phyloP scores from a whole-genome alignment of 2,888 invertebrate species.

The Agrotis clavis region DNA sequence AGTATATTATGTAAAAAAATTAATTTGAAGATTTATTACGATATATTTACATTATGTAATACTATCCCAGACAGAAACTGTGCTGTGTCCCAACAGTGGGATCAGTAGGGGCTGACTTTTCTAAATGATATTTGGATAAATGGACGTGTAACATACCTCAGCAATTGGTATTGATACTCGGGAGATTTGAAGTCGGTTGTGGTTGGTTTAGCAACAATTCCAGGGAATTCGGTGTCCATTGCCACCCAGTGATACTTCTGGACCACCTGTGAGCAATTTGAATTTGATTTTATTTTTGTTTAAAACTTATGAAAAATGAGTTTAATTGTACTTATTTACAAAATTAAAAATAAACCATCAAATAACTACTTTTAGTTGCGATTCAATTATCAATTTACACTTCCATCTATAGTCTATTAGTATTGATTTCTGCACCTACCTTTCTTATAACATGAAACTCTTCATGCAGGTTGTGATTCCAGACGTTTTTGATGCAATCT shows the following conservation, averaged over 20 bases:
- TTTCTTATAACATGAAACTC: constrained; percentile 98
- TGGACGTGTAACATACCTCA: constrained; percentile 86
- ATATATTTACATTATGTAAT: too few relatives aligned
- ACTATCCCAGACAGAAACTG: neutral
- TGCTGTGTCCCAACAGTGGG: neutral
- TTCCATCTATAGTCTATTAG: neutral
- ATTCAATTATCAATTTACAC: neutral
- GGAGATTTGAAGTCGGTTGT: constrained; percentile 79
- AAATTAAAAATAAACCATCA: neutral
- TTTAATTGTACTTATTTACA: neutral
- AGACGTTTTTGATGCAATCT: constrained; percentile 94
- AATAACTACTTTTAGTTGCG: neutral
- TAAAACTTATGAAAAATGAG: neutral
- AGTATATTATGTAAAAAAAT: too few relatives aligned
- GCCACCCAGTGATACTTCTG: constrained; percentile 96
- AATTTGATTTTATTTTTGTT: neutral
- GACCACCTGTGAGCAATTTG: constrained; percentile 90
- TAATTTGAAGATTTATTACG: too few relatives aligned
- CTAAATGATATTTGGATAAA: neutral
- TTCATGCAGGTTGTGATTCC: constrained; percentile 99
- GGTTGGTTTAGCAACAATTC: constrained; percentile 97
- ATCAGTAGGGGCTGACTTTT: neutral
- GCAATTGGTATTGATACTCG: constrained; percentile 97
- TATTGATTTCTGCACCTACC: constrained; percentile 9
- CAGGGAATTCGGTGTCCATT: constrained; percentile 99